Conservation (phyloP, 2,888 invertebrate genomes). For the Chrysolina oricalcia region DNA sequence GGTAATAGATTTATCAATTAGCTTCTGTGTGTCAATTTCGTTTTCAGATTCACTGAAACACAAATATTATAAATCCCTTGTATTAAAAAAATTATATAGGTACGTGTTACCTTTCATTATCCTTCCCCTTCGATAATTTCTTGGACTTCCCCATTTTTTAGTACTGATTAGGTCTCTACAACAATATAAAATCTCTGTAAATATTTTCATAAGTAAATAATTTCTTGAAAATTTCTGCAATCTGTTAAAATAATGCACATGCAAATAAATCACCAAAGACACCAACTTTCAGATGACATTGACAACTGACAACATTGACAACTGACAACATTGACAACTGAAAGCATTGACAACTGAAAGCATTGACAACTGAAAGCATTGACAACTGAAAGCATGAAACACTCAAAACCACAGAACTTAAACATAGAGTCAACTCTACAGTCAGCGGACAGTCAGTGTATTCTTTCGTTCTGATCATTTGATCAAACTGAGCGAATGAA, state of each 20-base stretch:
- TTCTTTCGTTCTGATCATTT: too few species aligned
- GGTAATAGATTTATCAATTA: conserved; percentile 62
- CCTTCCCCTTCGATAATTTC: conserved; percentile 86
- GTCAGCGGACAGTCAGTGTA: too few species aligned
- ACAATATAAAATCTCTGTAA: conserved; percentile 57
- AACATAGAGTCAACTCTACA: too few species aligned
- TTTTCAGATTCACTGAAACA: conserved; percentile 78
- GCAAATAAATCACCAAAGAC: conserved; percentile 29
- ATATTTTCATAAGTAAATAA: conserved; percentile 65
- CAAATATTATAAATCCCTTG: conserved; percentile 64
- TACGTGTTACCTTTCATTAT: conserved; percentile 83
- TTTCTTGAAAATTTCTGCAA: conserved; percentile 48
- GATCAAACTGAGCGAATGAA: too few species aligned
- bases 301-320: neutral
- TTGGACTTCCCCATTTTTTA: conserved; percentile 84
- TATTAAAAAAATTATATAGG: conserved; percentile 53
- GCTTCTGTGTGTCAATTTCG: conserved; percentile 64
- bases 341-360: too few species aligned
- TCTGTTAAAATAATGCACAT: conserved; percentile 45
- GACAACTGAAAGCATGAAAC: too few species aligned
- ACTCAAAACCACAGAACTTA: too few species aligned
- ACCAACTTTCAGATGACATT: neutral
- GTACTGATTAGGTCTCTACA: conserved; percentile 54
- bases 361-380: too few species aligned
- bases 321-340: too few species aligned